Percentiles rank a stretch among this genome's conserved stretches.
Evolutionary conservation across 2,888 invertebrate species (phyloP).

Genomic region (Epistrophe grossulariae): DNA sequence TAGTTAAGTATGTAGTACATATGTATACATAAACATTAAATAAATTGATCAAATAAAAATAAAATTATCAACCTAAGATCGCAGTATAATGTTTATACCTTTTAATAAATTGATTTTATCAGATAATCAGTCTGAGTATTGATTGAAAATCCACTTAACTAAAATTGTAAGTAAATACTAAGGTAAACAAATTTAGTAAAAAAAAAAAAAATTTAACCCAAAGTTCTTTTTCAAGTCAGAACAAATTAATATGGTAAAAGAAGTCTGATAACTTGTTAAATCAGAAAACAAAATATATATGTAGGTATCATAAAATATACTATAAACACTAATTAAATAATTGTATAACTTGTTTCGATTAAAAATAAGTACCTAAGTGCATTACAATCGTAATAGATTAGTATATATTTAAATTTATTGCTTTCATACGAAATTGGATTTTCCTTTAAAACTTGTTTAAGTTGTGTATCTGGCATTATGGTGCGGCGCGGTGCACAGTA

Average conservation of each 20-base stretch:
- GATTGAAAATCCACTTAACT: not conserved
- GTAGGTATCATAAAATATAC: not conserved
- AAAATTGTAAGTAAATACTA: not conserved
- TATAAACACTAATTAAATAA: not conserved
- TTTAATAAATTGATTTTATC: not conserved
- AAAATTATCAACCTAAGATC: not conserved
- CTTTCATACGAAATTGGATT: too few species aligned
- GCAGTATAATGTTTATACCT: not conserved
- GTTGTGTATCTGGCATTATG: too few species aligned
- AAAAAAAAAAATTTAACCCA: not conserved
- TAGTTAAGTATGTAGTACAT: not conserved
- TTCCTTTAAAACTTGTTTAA: too few species aligned
- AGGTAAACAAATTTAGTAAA: not conserved
- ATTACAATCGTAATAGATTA: too few species aligned
- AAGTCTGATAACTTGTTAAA: not conserved
- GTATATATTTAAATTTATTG: too few species aligned
- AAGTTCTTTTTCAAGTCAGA: not conserved
- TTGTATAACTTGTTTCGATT: not conserved
- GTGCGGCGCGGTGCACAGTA: too few species aligned
- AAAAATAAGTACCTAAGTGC: not conserved
- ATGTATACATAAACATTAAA: too few species aligned
- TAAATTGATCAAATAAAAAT: not conserved
- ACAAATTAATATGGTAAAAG: not conserved
- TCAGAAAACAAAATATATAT: not conserved
- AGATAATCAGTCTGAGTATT: slow-evolving; percentile 6